phyloP scores from a whole-genome alignment of 2,113 vertebrate genomes.

The Zosterops japonicus region DNA sequence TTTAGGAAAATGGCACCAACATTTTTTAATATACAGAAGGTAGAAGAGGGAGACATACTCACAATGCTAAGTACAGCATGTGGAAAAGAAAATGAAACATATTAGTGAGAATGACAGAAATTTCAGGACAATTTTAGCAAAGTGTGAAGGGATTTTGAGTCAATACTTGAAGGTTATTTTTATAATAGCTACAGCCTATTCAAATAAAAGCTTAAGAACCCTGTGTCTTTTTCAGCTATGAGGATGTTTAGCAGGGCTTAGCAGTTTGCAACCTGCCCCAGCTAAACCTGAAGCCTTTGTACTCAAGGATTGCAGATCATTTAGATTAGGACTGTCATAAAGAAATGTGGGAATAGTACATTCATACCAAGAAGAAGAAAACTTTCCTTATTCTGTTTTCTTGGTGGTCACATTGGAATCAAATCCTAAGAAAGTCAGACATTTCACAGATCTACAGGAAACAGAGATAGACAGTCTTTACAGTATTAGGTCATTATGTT shows the following conservation, averaged over 20 bases:
- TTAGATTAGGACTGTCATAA: slow-evolving; percentile 34
- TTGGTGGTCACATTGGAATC: slow-evolving; percentile 41
- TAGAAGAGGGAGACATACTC: slow-evolving; percentile 26
- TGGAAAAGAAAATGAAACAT: slow-evolving; percentile 64
- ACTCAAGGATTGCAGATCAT: slow-evolving; percentile 5
- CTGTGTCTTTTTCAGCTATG: slow-evolving; percentile 65
- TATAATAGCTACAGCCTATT: slow-evolving; percentile 74
- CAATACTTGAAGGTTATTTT: slow-evolving; percentile 78
- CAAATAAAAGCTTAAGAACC: slow-evolving; percentile 73
- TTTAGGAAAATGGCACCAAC: slow-evolving; percentile 55
- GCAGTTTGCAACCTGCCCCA: slow-evolving; percentile 58
- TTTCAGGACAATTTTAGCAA: slow-evolving; percentile 72
- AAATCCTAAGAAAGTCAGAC: slow-evolving; percentile 45
- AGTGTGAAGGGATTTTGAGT: slow-evolving; percentile 73
- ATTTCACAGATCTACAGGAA: slow-evolving; percentile 23
- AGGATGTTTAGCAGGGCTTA: slow-evolving; percentile 64
- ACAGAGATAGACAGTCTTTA: slow-evolving; percentile 25
- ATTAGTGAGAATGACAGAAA: slow-evolving; percentile 65
- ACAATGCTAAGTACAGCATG: slow-evolving; percentile 24
- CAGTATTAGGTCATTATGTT: slow-evolving; percentile 16
- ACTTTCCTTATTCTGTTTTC: neutral
- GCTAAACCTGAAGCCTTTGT: slow-evolving; percentile 26
- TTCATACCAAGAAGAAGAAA: slow-evolving; percentile 22
- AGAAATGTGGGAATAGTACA: slow-evolving; percentile 27
- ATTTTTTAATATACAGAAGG: slow-evolving; percentile 35